Base-by-base conservation (phyloP, 2,888 invertebrate genomes). In the Scrobipalpa costella region DNA sequence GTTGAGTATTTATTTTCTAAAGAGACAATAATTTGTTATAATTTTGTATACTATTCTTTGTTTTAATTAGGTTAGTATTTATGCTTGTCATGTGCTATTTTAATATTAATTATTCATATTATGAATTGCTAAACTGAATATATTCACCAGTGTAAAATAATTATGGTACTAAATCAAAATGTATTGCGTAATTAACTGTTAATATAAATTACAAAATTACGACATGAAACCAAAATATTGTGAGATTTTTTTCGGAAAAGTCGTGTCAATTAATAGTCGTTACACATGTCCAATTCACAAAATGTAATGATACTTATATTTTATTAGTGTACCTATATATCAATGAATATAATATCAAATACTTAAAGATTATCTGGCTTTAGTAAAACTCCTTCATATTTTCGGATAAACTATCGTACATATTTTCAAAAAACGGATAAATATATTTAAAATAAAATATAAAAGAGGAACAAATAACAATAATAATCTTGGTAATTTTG, bases 51-150 rank as follows among this genome's bases (percentile, higher is more conserved):
- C 21, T 19, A 9, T 52, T 7, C 1, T 7, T 9, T 52, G 21
- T 13, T 21, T 13, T 1, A 3, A 6, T 21, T 50, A 33, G 33
- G n/a, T 55, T 34, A 57, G 57, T 65, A 44, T 2, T 62, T 76
- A 75, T 74, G 74, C 66, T 57, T 70, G 38, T 71, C 67, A 65
- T 55, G 63, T 74, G 69, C 69, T 65, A 73, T 67, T 47, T 66
- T 68, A 66, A 21, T 52, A 7, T 17, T 15, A 47, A 7, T 49
- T 21, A 19, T 19, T 49, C 19, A 49, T 13, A 52, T 8, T 52
- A 52, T 52, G 11, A 44, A 44, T 27, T 9, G 13, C 13, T 52
- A 13, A 52, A 21, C 44, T 44, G 44, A n/a, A 15, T 15, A 68
- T 65, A 63, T 67, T 68, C 66, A 55, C 38, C 19, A 66, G 66